phyloP scores from a whole-genome alignment of 1,140 invertebrate species.

The Lerema accius region DNA sequence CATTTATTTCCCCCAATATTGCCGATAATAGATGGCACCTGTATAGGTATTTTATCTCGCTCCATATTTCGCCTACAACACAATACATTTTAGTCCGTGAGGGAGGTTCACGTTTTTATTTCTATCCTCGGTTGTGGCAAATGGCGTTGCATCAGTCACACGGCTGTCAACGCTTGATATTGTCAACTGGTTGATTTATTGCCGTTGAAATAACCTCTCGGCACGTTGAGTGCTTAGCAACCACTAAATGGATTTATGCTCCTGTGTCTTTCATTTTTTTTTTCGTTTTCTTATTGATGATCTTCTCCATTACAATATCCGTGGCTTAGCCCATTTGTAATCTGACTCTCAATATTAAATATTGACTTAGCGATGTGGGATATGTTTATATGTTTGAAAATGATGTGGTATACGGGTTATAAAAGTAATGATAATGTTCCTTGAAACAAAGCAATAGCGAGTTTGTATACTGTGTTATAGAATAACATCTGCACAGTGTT shows the following conservation, averaged over 20 bases:
- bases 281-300: not conserved
- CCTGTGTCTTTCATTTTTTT: not conserved
- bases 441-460: not conserved
- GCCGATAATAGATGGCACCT: too few relatives aligned
- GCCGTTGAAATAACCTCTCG: conserved; percentile 37
- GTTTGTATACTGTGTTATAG: too few relatives aligned
- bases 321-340: too few relatives aligned
- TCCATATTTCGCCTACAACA: conserved; percentile 2
- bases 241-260: not conserved
- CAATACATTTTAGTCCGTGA: conserved; percentile 5
- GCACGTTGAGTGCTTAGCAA: conserved; percentile 25
- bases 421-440: too few relatives aligned
- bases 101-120: conserved; percentile 20
- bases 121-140: conserved; percentile 12
- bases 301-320: not conserved
- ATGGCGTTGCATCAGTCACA: conserved; percentile 39
- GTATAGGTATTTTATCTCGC: not conserved
- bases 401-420: too few relatives aligned
- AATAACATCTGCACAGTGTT: too few relatives aligned
- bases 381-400: too few relatives aligned
- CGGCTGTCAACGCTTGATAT: conserved; percentile 28
- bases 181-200: conserved; percentile 43
- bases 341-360: too few relatives aligned
- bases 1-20: too few relatives aligned
- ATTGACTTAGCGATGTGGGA: too few relatives aligned